Evolutionary conservation across 2,888 invertebrate species (phyloP).

Genomic region (Polydesmus complanatus): DNA sequence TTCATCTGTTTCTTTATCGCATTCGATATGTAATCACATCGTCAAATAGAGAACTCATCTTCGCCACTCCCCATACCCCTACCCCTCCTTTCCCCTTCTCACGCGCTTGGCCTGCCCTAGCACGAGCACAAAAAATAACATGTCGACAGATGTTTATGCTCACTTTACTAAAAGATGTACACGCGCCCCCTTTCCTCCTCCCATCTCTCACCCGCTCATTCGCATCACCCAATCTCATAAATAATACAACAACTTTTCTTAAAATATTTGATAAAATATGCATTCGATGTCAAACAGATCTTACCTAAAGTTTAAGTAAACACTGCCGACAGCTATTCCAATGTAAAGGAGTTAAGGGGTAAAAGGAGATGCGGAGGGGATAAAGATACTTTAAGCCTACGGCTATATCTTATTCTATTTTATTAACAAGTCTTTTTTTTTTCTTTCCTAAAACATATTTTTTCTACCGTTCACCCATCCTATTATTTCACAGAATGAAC

Average conservation of each 20-base stretch:
- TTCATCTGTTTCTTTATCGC: not conserved
- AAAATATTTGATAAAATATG: not conserved
- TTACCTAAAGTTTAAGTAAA: not conserved
- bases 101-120: no score
- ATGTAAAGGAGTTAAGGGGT: no score
- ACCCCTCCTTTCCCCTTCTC: no score
- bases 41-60: not conserved
- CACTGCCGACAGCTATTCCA: no score
- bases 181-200: not conserved
- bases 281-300: not conserved
- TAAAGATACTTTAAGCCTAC: no score
- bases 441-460: no score
- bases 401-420: no score
- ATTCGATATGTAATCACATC: not conserved
- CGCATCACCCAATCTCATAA: not conserved
- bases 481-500: no score
- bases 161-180: not conserved
- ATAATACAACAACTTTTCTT: not conserved
- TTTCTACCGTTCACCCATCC: no score
- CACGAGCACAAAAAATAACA: not conserved
- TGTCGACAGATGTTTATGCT: not conserved
- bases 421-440: no score
- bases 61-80: no score
- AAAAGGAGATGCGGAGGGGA: no score
- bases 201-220: not conserved